These are phyloP conservation scores for Oxyteleia sp. DNA, from an alignment of 2,888 invertebrate genomes.

Conservation along the genomic window DNA sequence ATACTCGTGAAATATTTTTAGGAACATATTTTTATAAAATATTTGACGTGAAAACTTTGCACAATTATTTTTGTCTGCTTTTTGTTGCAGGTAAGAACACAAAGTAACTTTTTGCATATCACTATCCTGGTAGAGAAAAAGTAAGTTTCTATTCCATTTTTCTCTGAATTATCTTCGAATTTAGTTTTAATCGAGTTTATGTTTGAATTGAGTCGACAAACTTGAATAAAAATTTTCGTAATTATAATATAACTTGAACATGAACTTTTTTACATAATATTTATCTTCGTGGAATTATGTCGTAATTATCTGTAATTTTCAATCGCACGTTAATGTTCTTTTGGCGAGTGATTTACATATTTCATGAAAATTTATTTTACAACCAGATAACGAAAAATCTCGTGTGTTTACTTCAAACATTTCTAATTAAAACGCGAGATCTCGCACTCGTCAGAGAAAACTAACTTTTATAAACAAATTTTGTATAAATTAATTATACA, in stretches of 20 bases:
- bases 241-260: no score
- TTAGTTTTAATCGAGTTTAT: slow-evolving; percentile 21
- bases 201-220: slow-evolving; percentile 15
- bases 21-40: slow-evolving; percentile 1
- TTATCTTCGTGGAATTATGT: no score
- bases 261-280: no score
- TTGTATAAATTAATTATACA: slow-evolving; percentile 19
- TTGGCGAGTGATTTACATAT: no score
- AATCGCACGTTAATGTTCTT: no score
- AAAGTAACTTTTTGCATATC: slow-evolving; percentile 34
- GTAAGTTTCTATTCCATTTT: slow-evolving; percentile 42
- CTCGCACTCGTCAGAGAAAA: slow-evolving; percentile 4
- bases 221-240: no score
- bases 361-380: slow-evolving; percentile 3
- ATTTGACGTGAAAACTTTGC: slow-evolving; percentile 23
- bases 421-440: slow-evolving; percentile 20
- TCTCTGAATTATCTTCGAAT: slow-evolving; percentile 18
- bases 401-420: no score
- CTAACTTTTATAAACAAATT: slow-evolving; percentile 12
- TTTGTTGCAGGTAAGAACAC: slow-evolving; percentile 42
- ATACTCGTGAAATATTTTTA: slow-evolving; percentile 11
- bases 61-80: slow-evolving; percentile 27
- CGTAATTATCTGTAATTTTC: no score
- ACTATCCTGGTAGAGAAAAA: slow-evolving; percentile 19
- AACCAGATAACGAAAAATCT: no score